Evolutionary conservation across 2,888 invertebrate species (phyloP), one percentile per base, ranked within the genome.

Genomic region (Octodonta nipae): DNA sequence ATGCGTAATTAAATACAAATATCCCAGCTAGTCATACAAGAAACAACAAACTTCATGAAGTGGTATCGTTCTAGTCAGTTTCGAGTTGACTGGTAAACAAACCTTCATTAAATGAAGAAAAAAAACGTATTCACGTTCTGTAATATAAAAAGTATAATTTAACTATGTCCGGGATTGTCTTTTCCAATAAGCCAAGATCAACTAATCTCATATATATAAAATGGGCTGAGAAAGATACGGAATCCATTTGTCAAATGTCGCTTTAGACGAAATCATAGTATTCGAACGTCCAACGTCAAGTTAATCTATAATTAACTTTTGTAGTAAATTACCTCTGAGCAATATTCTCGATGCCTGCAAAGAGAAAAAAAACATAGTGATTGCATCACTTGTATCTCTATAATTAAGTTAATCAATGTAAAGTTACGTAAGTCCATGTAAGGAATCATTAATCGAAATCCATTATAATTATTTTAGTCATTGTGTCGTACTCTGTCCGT

Each of bases 191-290:
- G 34, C 38, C 35, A 36, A 40, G 41, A 42, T 40, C 38, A 40
- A 38, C 41, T 46, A 48, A 47, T 46, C 46, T 48, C 46, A 46
- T 46, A 46, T 40, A 37, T 43, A 46, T 43, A 44, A 45, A 46
- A 41, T 44, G 42, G 44, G 45, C 36, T 43, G 41, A 40, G 37
- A 44, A 37, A 41, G 36, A 36, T 41, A 37, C 38, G 41, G 42
- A 38, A 52, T 54, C 51, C 55, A 56, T 56, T 55, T 58, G 58
- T 58, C 58, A 56, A 54, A 52, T 56, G 56, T 54, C 55, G 53
- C 54, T 46, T 54, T 51, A 50, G 45, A 51, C 47, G 45, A 54
- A 56, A 56, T 55, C 55, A 50, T 51, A 48, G 46, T 47, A 38
- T 37, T 41, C 36, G 34, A 39, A 36, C 51, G 50, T 47, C 47